Percentiles rank a stretch among this genome's conserved stretches.
phyloP scores from a whole-genome alignment of 2,797 vertebrate species.

The Ctenosaura bakeri region DNA sequence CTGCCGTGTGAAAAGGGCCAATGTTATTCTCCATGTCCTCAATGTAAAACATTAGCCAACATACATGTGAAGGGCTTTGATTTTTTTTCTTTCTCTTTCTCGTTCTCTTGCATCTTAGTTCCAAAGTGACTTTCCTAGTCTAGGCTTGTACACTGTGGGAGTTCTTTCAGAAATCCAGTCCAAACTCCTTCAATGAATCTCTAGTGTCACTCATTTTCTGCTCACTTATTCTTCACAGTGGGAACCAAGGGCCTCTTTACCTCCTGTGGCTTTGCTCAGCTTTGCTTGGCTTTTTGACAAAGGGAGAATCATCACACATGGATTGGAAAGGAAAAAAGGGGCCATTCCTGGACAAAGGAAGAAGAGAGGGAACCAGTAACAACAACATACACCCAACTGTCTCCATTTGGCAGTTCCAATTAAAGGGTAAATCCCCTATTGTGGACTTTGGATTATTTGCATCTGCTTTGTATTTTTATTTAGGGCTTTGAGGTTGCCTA shows the following conservation, averaged over 20 bases:
- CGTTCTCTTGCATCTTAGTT: not conserved
- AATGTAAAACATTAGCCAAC: not conserved
- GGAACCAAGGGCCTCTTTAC: conserved; percentile 43
- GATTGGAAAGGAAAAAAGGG: too few species aligned
- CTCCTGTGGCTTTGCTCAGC: conserved; percentile 53
- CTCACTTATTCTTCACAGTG: not conserved
- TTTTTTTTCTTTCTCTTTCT: not conserved
- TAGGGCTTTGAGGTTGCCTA: too few species aligned
- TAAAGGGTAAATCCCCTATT: too few species aligned
- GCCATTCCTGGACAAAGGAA: too few species aligned
- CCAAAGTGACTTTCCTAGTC: not conserved
- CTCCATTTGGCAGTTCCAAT: too few species aligned
- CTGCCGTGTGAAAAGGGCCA: too few species aligned
- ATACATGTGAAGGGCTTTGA: not conserved
- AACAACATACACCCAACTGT: too few species aligned
- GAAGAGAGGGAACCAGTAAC: too few species aligned
- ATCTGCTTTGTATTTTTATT: too few species aligned
- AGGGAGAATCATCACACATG: conserved; percentile 20
- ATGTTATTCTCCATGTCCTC: too few species aligned
- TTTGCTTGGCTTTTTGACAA: conserved; percentile 23
- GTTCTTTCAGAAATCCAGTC: conserved; percentile 36
- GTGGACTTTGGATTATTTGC: too few species aligned
- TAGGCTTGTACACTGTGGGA: conserved; percentile 16
- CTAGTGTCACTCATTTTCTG: conserved; percentile 41
- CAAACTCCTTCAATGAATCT: conserved; percentile 44